Percentiles rank a stretch among this genome's conserved stretches.
phyloP scores from a whole-genome alignment of 2,888 invertebrate genomes.

The Pyrrhia umbra region DNA sequence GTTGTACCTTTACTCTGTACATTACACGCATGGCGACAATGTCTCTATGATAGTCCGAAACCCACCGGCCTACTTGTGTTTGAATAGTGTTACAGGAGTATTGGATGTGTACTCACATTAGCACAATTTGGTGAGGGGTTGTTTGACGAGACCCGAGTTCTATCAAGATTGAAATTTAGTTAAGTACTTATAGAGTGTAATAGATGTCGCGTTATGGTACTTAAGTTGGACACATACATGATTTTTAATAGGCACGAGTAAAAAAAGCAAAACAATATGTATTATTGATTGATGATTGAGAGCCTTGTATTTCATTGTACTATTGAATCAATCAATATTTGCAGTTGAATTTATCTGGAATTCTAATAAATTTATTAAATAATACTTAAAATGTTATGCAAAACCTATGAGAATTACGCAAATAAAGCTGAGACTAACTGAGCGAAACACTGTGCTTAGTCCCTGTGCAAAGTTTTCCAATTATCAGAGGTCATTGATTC shows the following conservation, averaged over 20 bases:
- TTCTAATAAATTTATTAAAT: not conserved
- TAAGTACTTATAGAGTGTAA: slow-evolving; percentile 62
- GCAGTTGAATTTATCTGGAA: not conserved
- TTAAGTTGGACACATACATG: slow-evolving; percentile 12
- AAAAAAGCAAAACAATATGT: too few relatives aligned
- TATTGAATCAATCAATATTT: not conserved
- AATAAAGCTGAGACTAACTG: not conserved
- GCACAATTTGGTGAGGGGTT: slow-evolving; percentile 78
- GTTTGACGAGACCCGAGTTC: slow-evolving; percentile 82
- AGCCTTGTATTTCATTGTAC: too few relatives aligned
- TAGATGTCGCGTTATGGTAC: slow-evolving; percentile 71
- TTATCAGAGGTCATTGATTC: slow-evolving; percentile 13
- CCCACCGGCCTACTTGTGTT: slow-evolving; percentile 85
- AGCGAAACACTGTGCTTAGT: not conserved
- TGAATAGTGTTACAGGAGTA: slow-evolving; percentile 82
- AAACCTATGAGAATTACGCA: too few relatives aligned
- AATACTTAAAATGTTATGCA: not conserved
- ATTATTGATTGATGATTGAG: not conserved
- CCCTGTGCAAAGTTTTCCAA: slow-evolving; percentile 9
- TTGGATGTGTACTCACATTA: slow-evolving; percentile 81
- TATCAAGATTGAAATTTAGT: slow-evolving; percentile 74
- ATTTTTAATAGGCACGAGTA: slow-evolving; percentile 3
- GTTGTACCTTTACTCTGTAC: slow-evolving; percentile 64
- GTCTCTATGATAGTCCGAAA: slow-evolving; percentile 76
- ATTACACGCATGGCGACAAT: slow-evolving; percentile 73